A percentile compares a stretch with the other conserved stretches of the same genome.
Evolutionary conservation across 2,113 vertebrate genomes (phyloP).

Genomic region (Chunga burmeisteri): DNA sequence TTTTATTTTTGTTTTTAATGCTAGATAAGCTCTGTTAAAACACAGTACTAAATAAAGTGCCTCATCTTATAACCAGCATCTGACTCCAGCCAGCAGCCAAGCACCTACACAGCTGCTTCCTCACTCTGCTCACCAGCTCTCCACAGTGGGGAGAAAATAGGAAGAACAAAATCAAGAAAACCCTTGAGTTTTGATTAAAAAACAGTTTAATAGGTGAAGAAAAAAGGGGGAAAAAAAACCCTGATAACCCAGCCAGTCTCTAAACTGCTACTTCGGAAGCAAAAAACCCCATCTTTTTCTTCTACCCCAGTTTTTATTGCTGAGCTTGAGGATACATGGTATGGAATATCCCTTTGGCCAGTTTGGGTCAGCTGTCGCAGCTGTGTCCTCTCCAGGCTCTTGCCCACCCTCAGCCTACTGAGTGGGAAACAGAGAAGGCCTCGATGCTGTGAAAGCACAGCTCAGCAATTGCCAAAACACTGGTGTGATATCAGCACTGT

Average conservation of each 20-base stretch:
- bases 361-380: background rate
- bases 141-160: background rate
- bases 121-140: background rate
- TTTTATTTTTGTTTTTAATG: background rate
- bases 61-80: background rate
- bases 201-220: background rate
- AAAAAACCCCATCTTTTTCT: background rate
- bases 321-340: background rate
- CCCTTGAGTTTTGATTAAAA: background rate
- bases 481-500: background rate
- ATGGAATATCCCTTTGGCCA: background rate
- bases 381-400: background rate
- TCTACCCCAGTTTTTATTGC: background rate
- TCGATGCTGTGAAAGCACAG: background rate
- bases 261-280: background rate
- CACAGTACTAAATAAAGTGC: background rate
- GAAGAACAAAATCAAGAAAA: background rate
- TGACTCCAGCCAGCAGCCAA: background rate
- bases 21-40: background rate
- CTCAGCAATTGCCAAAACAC: background rate
- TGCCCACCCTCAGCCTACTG: background rate
- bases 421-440: background rate
- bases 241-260: background rate
- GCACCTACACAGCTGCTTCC: background rate
- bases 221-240: background rate